Base-by-base conservation (phyloP, 2,888 invertebrate species). In the Andrena haemorrhoa region DNA sequence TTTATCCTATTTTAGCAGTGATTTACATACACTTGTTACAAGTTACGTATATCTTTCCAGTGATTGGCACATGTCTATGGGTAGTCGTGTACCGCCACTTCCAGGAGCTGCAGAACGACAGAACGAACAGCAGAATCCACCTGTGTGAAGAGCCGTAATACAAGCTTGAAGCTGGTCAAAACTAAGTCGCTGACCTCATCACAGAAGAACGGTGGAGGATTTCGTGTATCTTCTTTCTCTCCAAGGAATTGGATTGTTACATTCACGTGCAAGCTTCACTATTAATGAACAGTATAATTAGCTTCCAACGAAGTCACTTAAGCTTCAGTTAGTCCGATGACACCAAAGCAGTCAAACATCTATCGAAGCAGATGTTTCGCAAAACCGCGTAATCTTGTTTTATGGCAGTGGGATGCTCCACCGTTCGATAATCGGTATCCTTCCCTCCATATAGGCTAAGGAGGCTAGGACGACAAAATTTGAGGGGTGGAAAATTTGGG, bases 1-100 rank as follows among this genome's bases (percentile, higher is more conserved):
- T 41, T 41, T 41, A 16, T 41, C 5, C 5, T 41, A 41, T 41
- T 41, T 41, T 41, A 41, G 41, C 41, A 16, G 12, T 41, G 41
- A 41, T 41, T 41, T 16, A 41, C 16, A 41, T 41, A 41, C 41
- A 16, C 41, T 41, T 41, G 41, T 41, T 41, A 41, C 41, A 41
- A 41, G 68, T 51, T 68, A 41, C 41, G 16, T 41, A 10, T 56
- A 33, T 65, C 33, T 60, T 60, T 2, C 2, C 85, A 87, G 87
- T 76, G 20, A 10, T 87, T 4, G 83, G 84, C 69, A 64, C 96
- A 72, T 98, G 97, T 94, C 95, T 97, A 93, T 98, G 98, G 97
- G 95, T 96, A 89, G 97, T 98, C 70, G 97, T 97, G 69, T 97
- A 96, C 95, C 97, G 97, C 91, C 97, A 97, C 93, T 98, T 97